A percentile compares a stretch with the other conserved stretches of the same genome.
Evolutionary conservation across 2,888 invertebrate genomes (phyloP).

Genomic region (Agonopterix alstromeriana): DNA sequence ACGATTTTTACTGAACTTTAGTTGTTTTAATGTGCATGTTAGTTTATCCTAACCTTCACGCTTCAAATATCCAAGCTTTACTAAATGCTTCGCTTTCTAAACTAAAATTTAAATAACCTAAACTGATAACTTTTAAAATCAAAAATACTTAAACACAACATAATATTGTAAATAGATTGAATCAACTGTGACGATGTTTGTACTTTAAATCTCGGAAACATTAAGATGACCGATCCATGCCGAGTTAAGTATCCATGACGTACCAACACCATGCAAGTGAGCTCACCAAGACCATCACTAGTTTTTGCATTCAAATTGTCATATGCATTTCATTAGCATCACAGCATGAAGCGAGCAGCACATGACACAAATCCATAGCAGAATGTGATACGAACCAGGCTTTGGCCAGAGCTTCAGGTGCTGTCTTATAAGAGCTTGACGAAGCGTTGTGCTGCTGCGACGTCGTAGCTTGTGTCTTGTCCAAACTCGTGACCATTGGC

Average conservation of each 20-base stretch:
- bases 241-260: neutral
- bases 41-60: constrained; percentile 44
- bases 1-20: constrained; percentile 51
- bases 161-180: neutral
- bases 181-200: neutral
- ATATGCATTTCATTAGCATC: constrained; percentile 40
- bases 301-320: neutral
- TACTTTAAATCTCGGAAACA: neutral
- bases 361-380: constrained; percentile 33
- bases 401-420: constrained; percentile 48
- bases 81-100: constrained; percentile 60
- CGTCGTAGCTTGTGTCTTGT: constrained; percentile 19
- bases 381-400: constrained; percentile 31
- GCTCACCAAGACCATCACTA: neutral
- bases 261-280: neutral
- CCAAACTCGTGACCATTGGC: constrained; percentile 32
- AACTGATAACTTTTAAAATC: constrained; percentile 11
- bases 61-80: constrained; percentile 54
- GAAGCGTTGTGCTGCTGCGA: constrained; percentile 30
- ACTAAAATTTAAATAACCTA: constrained; percentile 34
- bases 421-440: constrained; percentile 40
- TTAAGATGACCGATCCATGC: neutral
- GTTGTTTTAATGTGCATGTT: constrained; percentile 71
- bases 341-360: constrained; percentile 55
- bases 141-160: constrained; percentile 3